Base-by-base conservation (phyloP, 2,888 invertebrate species). In the Cephus sareptanus region DNA sequence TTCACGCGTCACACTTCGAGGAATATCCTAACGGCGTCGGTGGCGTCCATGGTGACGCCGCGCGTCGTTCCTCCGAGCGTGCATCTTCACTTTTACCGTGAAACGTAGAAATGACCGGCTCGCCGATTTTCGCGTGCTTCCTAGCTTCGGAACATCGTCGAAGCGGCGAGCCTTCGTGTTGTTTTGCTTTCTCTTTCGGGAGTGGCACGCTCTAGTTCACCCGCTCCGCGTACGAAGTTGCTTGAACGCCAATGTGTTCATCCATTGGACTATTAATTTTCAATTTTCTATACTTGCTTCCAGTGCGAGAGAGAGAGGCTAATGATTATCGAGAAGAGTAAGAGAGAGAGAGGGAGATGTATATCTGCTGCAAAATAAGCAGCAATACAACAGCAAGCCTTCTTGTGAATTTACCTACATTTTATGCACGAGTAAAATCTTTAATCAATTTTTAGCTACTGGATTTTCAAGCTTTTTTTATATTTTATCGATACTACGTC, bases 101-200 rank as follows among this genome's bases (percentile, higher is more conserved):
- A 84, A 86, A 81, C 82, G 79, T 81, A 85, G 82, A 85, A 87
- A 79, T 79, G 79, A 80, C 81, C 74, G 79, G 35, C 79, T 79
- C 76, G 69, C 79, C 77, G 80, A 81, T 87, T 84, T 85, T 85
- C 84, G 80, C 83, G 77, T 81, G 82, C 79, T 82, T 81, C 81
- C 80, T 76, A 76, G 78, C 69, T 74, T 77, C 74, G 77, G 75
- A 78, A 75, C 77, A 76, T 77, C 74, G 77, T 74, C 74, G 77
- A 80, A 78, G 76, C 74, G 77, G 78, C 81, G 75, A 83, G 81
- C 84, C 83, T 84, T 84, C 85, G 86, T 87, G 88, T 90, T 90
- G 90, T 91, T 91, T 91, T 91, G 91, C 91, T 91, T 91, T 91
- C 91, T 91, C 91, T 91, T 91, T 91, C 91, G 90, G 90, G 90